Conservation (phyloP, 2,888 invertebrate genomes). For the Dasysyrphus albostriatus region DNA sequence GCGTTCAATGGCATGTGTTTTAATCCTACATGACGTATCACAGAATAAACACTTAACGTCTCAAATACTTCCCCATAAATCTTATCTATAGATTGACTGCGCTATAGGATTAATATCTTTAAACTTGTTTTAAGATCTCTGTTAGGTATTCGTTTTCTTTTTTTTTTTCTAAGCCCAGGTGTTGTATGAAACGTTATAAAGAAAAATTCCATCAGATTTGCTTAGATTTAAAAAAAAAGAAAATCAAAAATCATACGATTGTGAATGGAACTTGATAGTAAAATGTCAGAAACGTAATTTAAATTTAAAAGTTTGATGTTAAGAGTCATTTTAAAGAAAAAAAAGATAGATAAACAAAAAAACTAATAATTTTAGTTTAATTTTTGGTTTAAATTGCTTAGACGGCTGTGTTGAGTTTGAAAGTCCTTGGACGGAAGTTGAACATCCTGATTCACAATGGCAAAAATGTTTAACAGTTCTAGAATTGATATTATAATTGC, state of each 20-base stretch:
- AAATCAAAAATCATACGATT: background rate
- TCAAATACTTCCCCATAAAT: constrained; percentile 37
- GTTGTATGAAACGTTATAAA: constrained; percentile 10
- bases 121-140: constrained; percentile 11
- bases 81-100: constrained; percentile 19
- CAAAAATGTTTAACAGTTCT: background rate
- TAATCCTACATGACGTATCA: constrained; percentile 40
- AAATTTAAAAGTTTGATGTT: background rate
- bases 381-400: background rate
- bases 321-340: background rate
- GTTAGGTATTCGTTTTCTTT: background rate
- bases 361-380: background rate
- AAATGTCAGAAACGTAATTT: background rate
- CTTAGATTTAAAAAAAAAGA: background rate
- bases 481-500: constrained; percentile 5
- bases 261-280: constrained; percentile 18
- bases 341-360: background rate
- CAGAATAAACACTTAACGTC: constrained; percentile 38
- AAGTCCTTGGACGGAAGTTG: constrained; percentile 2
- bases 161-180: constrained; percentile 22
- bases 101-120: background rate
- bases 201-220: constrained; percentile 10
- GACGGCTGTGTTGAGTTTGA: background rate
- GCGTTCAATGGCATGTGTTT: constrained; percentile 26
- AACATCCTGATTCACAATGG: background rate